These are phyloP conservation scores for Lasioglossum oenotherae DNA, from an alignment of 2,888 invertebrate genomes.

Conservation along the genomic window DNA sequence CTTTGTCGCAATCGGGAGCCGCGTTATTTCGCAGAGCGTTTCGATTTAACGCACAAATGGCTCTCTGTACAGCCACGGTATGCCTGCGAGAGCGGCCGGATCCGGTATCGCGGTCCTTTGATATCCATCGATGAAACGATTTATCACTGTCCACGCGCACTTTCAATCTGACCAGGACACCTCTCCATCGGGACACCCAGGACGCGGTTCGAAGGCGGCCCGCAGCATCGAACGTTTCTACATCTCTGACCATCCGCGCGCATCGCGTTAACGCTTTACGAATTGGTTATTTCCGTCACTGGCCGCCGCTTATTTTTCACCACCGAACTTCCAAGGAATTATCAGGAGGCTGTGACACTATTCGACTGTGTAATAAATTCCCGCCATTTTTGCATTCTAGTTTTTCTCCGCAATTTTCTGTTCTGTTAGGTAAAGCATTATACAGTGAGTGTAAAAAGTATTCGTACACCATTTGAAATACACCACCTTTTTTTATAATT, in stretches of 20 bases:
- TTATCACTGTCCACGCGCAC: slow-evolving; percentile 75
- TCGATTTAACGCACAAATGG: slow-evolving; percentile 75
- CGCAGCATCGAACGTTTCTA: slow-evolving; percentile 50
- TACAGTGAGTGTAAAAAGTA: too few relatives aligned
- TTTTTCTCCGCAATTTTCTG: too few relatives aligned
- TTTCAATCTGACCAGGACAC: slow-evolving; percentile 74
- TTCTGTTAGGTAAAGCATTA: too few relatives aligned
- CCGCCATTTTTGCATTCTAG: too few relatives aligned
- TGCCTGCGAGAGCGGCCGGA: slow-evolving; percentile 62
- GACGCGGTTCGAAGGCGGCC: slow-evolving; percentile 67
- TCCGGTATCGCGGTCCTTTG: slow-evolving; percentile 73
- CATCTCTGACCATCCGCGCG: slow-evolving; percentile 48
- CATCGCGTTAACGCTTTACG: slow-evolving; percentile 60
- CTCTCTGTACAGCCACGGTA: slow-evolving; percentile 66
- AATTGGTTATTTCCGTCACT: slow-evolving; percentile 43
- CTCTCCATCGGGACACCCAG: slow-evolving; percentile 74
- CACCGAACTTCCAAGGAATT: background rate
- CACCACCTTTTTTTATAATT: too few relatives aligned
- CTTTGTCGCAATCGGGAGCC: slow-evolving; percentile 67
- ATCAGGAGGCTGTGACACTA: too few relatives aligned
- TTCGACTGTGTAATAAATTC: too few relatives aligned
- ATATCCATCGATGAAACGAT: slow-evolving; percentile 76
- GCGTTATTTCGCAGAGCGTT: slow-evolving; percentile 73
- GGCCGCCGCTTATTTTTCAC: background rate
- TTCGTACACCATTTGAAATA: too few relatives aligned